Percentiles rank a stretch among this genome's conserved stretches.
These are phyloP conservation scores for Tanytarsus gracilentus DNA, from an alignment of 2,888 invertebrate species.

Conservation along the genomic window DNA sequence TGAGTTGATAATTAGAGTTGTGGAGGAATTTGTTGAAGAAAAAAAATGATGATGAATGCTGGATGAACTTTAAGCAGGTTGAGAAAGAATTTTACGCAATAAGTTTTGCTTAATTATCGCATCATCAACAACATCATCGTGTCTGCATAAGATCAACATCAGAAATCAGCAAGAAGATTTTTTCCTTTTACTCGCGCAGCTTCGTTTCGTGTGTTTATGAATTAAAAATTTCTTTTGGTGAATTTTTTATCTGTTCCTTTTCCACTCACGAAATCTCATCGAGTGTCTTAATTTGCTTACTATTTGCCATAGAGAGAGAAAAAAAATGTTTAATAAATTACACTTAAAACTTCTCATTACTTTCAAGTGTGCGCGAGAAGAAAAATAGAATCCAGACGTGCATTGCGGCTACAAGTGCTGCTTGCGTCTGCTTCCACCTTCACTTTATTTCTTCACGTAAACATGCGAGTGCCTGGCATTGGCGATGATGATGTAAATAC, in stretches of 20 bases:
- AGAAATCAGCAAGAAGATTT: neutral
- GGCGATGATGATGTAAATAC: neutral
- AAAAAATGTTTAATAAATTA: constrained; percentile 25
- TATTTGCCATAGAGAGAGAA: constrained; percentile 13
- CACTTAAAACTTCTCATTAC: constrained; percentile 17
- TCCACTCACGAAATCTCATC: neutral
- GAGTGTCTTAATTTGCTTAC: constrained; percentile 1
- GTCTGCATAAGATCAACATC: constrained; percentile 1
- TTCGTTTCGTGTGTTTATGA: no score
- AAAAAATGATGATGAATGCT: neutral
- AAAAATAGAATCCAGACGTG: neutral
- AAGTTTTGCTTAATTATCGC: no score
- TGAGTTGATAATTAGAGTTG: no score
- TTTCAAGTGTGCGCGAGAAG: constrained; percentile 6
- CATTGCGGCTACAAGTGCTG: neutral
- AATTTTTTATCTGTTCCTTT: neutral
- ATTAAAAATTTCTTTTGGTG: neutral
- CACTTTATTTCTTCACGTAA: neutral
- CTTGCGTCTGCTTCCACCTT: no score
- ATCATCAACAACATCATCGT: neutral
- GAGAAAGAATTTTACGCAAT: neutral
- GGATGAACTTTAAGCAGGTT: neutral
- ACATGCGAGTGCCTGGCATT: neutral
- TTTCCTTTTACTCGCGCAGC: no score
- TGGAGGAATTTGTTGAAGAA: no score